Evolutionary conservation across 2,888 invertebrate genomes (phyloP), one percentile per base, ranked within the genome.

Genomic region (Caenorhabditis panamensis): DNA sequence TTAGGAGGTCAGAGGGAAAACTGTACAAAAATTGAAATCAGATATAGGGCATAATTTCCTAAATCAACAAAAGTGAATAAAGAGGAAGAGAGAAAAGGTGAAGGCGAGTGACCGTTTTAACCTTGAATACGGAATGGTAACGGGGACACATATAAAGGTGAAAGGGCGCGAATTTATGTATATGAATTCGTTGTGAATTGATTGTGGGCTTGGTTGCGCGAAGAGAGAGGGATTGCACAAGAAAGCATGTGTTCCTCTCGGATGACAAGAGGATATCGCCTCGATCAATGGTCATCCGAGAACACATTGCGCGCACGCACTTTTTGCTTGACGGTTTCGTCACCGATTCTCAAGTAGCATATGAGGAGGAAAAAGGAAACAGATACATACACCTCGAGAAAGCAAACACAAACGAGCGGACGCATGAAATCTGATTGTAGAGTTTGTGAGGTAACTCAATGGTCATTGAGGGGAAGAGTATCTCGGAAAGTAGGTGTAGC

Each of bases 321-420:
- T 47, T 47, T 73, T 73, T 73, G 41, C 41, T 73, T 73, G 58
- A 73, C 73, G 58, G 64, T 73, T 73, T 73, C 73, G 73, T 73
- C 73, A 73, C 51, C 64, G 64, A 73, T 59, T 41, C 73, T 73
- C 73, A 73, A 73, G 73, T 73, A 64, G 13, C 28, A 24, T n/a
- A 63, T 13, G 41, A n/a, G 26, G 24, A 62, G 37, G 20, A 56
- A 18, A 31, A 44, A 49, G 47, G 73, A 73, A 64, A 73, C 64
- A 73, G 64, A 73, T 73, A 71, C 47, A 56, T 26, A 51, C 28
- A 47, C 56, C 26, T 36, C 49, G 69, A 54, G 64, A 73, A 73
- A 47, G 51, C 64, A 73, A 73, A 73, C 64, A 73, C 54, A n/a
- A 11, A 41, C 62, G 18, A 18, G 41, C 37, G 37, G 22, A 58